These are phyloP conservation scores for Paramuricea clavata DNA, from an alignment of 92 coral and sea anemone species.

Conservation along the genomic window DNA sequence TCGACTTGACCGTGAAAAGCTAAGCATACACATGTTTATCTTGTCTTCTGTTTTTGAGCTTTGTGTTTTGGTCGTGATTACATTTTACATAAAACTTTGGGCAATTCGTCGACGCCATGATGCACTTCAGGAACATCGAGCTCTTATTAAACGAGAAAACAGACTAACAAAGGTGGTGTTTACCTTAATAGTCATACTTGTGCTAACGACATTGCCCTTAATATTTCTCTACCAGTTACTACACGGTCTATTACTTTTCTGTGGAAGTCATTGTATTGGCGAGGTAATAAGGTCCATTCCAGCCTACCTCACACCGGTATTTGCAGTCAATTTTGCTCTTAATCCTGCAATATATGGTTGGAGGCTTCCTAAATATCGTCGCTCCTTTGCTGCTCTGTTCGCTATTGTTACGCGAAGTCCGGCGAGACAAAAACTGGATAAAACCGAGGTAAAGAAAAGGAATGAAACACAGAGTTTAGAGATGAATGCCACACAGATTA, in stretches of 20 bases:
- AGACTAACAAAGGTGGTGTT: constrained; percentile 27
- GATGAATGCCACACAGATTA: constrained; percentile 1
- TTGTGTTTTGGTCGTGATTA: constrained; percentile 5
- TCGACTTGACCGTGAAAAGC: not conserved
- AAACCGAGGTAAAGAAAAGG: not conserved
- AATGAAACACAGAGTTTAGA: not conserved
- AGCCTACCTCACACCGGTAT: not conserved
- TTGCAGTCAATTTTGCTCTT: constrained; percentile 1
- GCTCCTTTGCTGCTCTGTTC: constrained; percentile 3
- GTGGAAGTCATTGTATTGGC: not conserved
- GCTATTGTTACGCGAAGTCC: not conserved
- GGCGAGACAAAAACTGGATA: not conserved
- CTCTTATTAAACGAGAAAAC: not conserved
- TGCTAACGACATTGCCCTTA: constrained; percentile 6
- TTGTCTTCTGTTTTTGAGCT: constrained; percentile 10
- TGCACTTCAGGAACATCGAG: not conserved
- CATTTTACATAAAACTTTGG: constrained; percentile 20
- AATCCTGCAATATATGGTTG: constrained; percentile 29
- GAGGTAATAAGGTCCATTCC: not conserved
- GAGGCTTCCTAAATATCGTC: constrained; percentile 37
- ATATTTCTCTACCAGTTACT: constrained; percentile 28
- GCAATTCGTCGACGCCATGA: not conserved
- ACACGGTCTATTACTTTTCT: not conserved
- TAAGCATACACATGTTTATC: not conserved
- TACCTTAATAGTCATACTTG: not conserved